Evolutionary conservation across 2,797 vertebrate genomes (phyloP).

Genomic region (Microctenopoma stevenorrisi): DNA sequence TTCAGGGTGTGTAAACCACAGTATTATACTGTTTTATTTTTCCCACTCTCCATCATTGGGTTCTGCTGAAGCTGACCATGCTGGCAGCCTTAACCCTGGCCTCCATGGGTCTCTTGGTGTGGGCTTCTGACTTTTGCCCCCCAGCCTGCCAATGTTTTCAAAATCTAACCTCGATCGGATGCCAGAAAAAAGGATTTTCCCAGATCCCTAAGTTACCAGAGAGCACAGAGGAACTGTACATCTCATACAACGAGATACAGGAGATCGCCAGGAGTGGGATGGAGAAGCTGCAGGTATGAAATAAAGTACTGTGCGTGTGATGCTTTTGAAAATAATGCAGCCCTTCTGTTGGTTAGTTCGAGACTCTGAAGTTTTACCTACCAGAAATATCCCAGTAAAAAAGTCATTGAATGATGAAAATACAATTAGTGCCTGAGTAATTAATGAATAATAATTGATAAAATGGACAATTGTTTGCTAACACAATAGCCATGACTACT

Average conservation of each 20-base stretch:
- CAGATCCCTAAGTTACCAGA: constrained; percentile 64
- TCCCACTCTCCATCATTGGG: not conserved
- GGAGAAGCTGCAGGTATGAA: constrained; percentile 60
- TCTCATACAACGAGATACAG: constrained; percentile 68
- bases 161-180: constrained; percentile 45
- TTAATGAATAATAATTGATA: too few relatives aligned
- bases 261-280: constrained; percentile 63
- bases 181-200: constrained; percentile 52
- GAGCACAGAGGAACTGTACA: constrained; percentile 53
- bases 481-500: too few relatives aligned
- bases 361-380: not conserved
- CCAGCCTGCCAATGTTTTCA: constrained; percentile 59
- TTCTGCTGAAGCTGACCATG: constrained; percentile 39
- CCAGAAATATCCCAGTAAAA: too few relatives aligned
- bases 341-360: too few relatives aligned
- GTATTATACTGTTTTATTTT: not conserved
- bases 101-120: constrained; percentile 26
- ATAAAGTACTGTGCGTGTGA: not conserved
- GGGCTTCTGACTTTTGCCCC: constrained; percentile 58
- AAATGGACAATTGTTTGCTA: too few relatives aligned
- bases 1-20: not conserved
- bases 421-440: too few relatives aligned
- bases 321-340: not conserved
- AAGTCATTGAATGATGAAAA: too few relatives aligned
- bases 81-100: constrained; percentile 37